Base-by-base conservation (phyloP, 1,140 invertebrate species). In the Littorina saxatilis region DNA sequence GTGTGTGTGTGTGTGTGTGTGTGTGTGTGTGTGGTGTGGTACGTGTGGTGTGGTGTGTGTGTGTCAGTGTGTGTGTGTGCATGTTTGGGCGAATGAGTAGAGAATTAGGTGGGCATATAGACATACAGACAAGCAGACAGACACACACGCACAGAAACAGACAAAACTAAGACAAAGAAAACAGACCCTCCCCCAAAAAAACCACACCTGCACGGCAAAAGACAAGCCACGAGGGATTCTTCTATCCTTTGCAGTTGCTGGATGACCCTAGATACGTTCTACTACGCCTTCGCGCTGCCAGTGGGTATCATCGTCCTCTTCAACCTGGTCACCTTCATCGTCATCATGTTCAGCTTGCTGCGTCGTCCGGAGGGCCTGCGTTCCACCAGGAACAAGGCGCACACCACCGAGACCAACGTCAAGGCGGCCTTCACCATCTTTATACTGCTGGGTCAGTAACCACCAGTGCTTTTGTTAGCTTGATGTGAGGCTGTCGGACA, bases 351-450 rank as follows among this genome's bases (percentile, higher is more conserved):
- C 39, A 92, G 91, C 55, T 88, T 91, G 9, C 92, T 89, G 58
- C 86, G 86, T 47, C 72, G 90, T 70, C 88, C 88, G 1, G 86
- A 83, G 39, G 87, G 87, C 5, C 79, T 93, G 11, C 86, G 90
- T 13, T 90, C 86, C 73, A 93, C 90, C 81, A 90, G 93, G 86
- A 87, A 87, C 35, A 88, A 91, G 81, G 83, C 86, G 20, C 87
- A 89, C 32, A 52, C 79, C 40, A 85, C 89, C 13, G 87, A 92
- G 55, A 91, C 89, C 11, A 92, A 92, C 74, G 81, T 93, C 15
- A 90, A 92, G 50, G 92, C 92, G n/a, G 92, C 91, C n/a, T 84
- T 93, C 39, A 91, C 91, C n/a, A 90, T 92, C 63, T 93, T 93
- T 84, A 87, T 93, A 32, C 81, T 93, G 9, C 83, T 92, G 47